Conservation (phyloP, 2,888 invertebrate species). For the Dryomyza anilis region DNA sequence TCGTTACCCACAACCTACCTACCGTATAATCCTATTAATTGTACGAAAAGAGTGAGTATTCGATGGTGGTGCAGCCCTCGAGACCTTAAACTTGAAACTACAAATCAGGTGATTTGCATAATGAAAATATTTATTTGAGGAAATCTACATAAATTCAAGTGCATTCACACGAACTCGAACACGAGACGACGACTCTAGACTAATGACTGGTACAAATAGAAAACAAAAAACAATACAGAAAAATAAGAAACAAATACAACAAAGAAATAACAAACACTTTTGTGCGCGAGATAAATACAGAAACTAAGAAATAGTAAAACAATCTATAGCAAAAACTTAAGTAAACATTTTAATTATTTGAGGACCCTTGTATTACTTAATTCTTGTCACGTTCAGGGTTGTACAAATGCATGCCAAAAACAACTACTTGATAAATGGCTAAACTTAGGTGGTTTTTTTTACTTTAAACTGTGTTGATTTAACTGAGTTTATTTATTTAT, state of each 20-base stretch:
- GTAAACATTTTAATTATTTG: slow-evolving; percentile 6
- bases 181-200: too few species aligned
- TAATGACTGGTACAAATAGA: too few species aligned
- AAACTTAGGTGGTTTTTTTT: neutral
- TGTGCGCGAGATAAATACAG: neutral
- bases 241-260: neutral
- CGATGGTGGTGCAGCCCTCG: too few species aligned
- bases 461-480: neutral
- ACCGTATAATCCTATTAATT: too few species aligned
- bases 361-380: slow-evolving; percentile 4
- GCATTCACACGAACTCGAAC: too few species aligned
- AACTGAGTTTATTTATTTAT: too few species aligned
- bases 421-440: neutral
- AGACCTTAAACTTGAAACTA: too few species aligned
- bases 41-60: too few species aligned
- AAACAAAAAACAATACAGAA: neutral
- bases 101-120: too few species aligned
- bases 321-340: neutral
- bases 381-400: slow-evolving; percentile 27
- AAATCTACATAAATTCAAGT: too few species aligned
- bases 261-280: neutral
- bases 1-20: too few species aligned
- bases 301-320: slow-evolving; percentile 5
- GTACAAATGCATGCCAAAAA: neutral
- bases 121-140: too few species aligned